Conservation (phyloP, 2,888 invertebrate genomes). For the Marasmarcha lunaedactyla region DNA sequence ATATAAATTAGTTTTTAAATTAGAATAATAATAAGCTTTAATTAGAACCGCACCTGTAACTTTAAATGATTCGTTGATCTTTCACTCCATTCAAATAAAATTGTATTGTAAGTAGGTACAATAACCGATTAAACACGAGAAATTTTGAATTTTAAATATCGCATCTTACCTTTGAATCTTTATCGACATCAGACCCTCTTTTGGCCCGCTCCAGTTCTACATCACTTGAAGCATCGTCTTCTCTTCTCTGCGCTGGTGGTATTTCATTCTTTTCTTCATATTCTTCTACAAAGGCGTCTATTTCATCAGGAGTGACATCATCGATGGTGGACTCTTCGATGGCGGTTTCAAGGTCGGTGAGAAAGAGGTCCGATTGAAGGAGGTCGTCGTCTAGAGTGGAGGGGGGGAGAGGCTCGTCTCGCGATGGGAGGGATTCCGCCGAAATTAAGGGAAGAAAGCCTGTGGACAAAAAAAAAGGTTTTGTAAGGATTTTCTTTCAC, state of each 20-base stretch:
- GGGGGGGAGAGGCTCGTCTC: constrained; percentile 8
- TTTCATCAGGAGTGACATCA: constrained; percentile 23
- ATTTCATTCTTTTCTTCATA: constrained; percentile 8
- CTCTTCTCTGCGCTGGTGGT: constrained; percentile 4
- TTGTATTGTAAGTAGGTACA: too few species aligned
- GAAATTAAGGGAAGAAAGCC: constrained; percentile 26
- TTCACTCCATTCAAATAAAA: too few species aligned
- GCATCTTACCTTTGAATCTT: too few species aligned
- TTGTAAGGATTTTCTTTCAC: not conserved
- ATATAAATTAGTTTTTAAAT: too few species aligned
- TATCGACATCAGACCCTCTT: not conserved
- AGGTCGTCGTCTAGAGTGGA: constrained; percentile 29
- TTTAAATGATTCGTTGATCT: too few species aligned
- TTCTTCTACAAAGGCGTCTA: constrained; percentile 1
- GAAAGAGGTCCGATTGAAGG: constrained; percentile 40
- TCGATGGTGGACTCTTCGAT: constrained; percentile 28
- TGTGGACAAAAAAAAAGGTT: constrained; percentile 21
- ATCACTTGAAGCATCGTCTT: constrained; percentile 9
- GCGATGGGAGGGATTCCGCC: constrained; percentile 25
- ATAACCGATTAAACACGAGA: too few species aligned
- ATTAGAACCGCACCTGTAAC: too few species aligned
- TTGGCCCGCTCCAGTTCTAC: constrained; percentile 3
- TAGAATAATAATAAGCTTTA: too few species aligned
- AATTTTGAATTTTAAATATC: too few species aligned
- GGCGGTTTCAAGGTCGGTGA: constrained; percentile 31